Evolutionary conservation across 2,888 invertebrate species (phyloP).

Genomic region (Agrotis exclamationis): DNA sequence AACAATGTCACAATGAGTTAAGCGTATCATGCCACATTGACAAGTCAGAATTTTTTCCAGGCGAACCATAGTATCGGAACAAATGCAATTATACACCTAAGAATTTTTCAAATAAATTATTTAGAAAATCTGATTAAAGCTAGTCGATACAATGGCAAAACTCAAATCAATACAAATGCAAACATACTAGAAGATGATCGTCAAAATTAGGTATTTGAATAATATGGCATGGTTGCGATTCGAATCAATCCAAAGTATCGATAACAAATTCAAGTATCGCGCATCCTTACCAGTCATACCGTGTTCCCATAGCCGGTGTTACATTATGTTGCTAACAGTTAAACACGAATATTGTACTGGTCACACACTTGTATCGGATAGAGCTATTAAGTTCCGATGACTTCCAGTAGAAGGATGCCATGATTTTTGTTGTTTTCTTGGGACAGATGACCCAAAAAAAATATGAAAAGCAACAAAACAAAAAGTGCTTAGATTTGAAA

Average conservation of each 20-base stretch:
- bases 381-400: slow-evolving; percentile 54
- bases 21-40: too few species aligned
- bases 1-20: too few species aligned
- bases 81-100: too few species aligned
- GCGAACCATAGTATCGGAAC: too few species aligned
- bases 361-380: slow-evolving; percentile 57
- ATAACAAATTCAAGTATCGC: not conserved
- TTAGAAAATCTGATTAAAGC: too few species aligned
- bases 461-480: too few species aligned
- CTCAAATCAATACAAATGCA: not conserved
- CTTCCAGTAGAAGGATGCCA: slow-evolving; percentile 36
- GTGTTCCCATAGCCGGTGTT: slow-evolving; percentile 43
- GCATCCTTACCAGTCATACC: slow-evolving; percentile 5
- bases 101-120: too few species aligned
- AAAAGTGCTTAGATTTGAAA: too few species aligned
- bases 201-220: too few species aligned
- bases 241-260: not conserved
- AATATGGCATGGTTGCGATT: not conserved
- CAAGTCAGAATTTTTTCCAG: too few species aligned
- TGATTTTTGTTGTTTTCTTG: slow-evolving; percentile 11
- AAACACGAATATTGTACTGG: slow-evolving; percentile 44
- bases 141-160: too few species aligned
- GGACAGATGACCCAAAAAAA: not conserved
- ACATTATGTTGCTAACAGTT: slow-evolving; percentile 58
- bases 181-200: too few species aligned